Evolutionary conservation across 2,797 vertebrate species (phyloP).

Genomic region (Microctenopoma steveboyesi): DNA sequence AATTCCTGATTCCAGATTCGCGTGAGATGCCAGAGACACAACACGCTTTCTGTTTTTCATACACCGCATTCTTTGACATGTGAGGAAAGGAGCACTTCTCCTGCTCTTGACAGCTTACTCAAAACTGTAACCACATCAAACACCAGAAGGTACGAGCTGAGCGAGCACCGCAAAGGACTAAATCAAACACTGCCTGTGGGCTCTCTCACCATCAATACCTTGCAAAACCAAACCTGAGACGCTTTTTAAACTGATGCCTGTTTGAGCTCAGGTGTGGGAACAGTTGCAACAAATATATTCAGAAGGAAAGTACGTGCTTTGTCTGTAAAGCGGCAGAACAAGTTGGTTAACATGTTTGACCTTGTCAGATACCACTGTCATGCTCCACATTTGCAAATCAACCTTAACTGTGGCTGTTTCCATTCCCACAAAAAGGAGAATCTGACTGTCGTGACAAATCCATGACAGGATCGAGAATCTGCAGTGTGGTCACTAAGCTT

Average conservation of each 20-base stretch:
- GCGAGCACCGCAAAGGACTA: constrained; percentile 1
- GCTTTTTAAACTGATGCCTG: constrained; percentile 40
- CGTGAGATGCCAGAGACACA: constrained; percentile 17
- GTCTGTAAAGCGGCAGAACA: constrained; percentile 76
- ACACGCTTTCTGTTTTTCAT: constrained; percentile 9
- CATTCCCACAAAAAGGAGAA: constrained; percentile 30
- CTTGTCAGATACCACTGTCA: constrained; percentile 52
- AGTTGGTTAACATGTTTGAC: constrained; percentile 77
- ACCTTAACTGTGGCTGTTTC: constrained; percentile 32
- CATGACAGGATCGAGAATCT: constrained; percentile 9
- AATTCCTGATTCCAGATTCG: constrained; percentile 25
- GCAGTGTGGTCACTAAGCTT: constrained; percentile 7
- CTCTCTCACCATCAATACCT: constrained; percentile 41
- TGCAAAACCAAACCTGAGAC: constrained; percentile 49
- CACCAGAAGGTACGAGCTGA: constrained; percentile 21
- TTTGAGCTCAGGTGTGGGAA: constrained; percentile 40
- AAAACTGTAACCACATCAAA: constrained; percentile 58
- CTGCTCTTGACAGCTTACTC: constrained; percentile 50
- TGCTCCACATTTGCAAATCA: constrained; percentile 53
- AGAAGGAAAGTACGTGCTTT: constrained; percentile 52
- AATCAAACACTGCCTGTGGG: constrained; percentile 49
- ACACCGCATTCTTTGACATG: constrained; percentile 28
- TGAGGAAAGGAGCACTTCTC: constrained; percentile 6
- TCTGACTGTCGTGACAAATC: constrained; percentile 14
- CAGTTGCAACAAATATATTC: constrained; percentile 52